A percentile compares a stretch with the other conserved stretches of the same genome.
phyloP scores from a whole-genome alignment of 2,888 invertebrate species.

The Priocnemis perturbator region DNA sequence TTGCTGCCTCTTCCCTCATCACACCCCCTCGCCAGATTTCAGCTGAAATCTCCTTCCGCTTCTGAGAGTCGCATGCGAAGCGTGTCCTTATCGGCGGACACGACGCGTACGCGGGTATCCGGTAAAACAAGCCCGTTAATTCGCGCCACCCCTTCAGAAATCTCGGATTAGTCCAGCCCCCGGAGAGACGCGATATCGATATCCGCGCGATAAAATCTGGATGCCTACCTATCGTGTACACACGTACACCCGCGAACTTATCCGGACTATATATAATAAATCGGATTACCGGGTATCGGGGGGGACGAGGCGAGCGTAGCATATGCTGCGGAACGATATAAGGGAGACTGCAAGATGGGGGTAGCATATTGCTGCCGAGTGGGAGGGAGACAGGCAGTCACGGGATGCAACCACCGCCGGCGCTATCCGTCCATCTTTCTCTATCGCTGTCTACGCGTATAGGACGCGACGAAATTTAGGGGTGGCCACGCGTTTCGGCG shows the following conservation, averaged over 20 bases:
- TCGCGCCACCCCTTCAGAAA: slow-evolving; percentile 54
- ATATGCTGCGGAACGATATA: slow-evolving; percentile 60
- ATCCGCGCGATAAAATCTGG: slow-evolving; percentile 71
- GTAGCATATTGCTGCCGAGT: slow-evolving; percentile 19
- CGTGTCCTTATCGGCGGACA: slow-evolving; percentile 27
- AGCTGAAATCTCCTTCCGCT: background rate
- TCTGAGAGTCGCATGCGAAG: background rate
- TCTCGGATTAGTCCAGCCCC: slow-evolving; percentile 52
- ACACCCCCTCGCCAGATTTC: background rate
- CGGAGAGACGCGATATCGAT: slow-evolving; percentile 62
- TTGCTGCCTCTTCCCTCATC: background rate
- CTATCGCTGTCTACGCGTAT: background rate
- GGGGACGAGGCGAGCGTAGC: slow-evolving; percentile 62
- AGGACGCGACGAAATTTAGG: slow-evolving; percentile 53
- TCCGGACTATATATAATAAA: slow-evolving; percentile 67
- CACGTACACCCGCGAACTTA: slow-evolving; percentile 8
- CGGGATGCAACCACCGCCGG: background rate
- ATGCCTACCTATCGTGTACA: slow-evolving; percentile 54
- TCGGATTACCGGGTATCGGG: slow-evolving; percentile 70
- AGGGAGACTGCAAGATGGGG: slow-evolving; percentile 2
- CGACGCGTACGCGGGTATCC: slow-evolving; percentile 33
- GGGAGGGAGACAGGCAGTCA: slow-evolving; percentile 30
- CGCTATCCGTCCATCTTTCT: too few species aligned
- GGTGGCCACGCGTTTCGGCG: slow-evolving; percentile 56
- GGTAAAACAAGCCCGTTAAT: slow-evolving; percentile 72